These are phyloP conservation scores for Drosophila takahashii DNA, from an alignment of 1,140 invertebrate genomes.

Conservation along the genomic window DNA sequence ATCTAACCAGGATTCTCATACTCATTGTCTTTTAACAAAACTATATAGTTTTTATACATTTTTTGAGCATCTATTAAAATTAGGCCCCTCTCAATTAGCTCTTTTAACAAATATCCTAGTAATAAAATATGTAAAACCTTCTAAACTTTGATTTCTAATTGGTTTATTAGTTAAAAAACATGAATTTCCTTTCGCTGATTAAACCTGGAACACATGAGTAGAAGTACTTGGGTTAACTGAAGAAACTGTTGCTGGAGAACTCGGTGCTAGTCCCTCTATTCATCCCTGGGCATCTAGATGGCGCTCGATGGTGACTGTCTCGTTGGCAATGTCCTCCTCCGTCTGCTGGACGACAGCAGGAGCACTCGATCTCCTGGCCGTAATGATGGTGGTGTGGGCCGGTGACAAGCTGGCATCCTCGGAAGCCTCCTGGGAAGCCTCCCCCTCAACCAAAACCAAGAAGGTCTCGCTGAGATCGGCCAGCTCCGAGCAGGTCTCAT, in stretches of 20 bases:
- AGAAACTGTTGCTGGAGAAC: constrained; percentile 45
- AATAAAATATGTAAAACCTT: neutral
- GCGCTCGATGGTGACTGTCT: constrained; percentile 55
- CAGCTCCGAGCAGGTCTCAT: constrained; percentile 57
- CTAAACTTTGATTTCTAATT: constrained; percentile 7
- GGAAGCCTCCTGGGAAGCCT: constrained; percentile 36
- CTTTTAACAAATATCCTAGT: neutral
- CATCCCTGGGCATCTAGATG: constrained; percentile 29
- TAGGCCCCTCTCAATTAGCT: neutral
- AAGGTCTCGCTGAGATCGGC: constrained; percentile 66
- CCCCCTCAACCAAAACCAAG: constrained; percentile 28
- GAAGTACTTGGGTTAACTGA: constrained; percentile 40
- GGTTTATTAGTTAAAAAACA: constrained; percentile 36
- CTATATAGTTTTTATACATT: neutral
- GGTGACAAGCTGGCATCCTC: constrained; percentile 67
- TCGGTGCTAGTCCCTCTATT: constrained; percentile 23
- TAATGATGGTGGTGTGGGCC: constrained; percentile 71
- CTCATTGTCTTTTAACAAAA: neutral
- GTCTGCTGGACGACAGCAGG: constrained; percentile 44
- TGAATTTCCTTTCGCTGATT: constrained; percentile 19
- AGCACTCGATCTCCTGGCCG: constrained; percentile 59
- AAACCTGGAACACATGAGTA: constrained; percentile 44
- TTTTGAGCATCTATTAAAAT: too few species aligned
- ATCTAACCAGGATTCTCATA: too few species aligned
- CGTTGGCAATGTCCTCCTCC: constrained; percentile 20